phyloP scores from a whole-genome alignment of 2,113 vertebrate genomes.

The Semicossyphus pulcher region DNA sequence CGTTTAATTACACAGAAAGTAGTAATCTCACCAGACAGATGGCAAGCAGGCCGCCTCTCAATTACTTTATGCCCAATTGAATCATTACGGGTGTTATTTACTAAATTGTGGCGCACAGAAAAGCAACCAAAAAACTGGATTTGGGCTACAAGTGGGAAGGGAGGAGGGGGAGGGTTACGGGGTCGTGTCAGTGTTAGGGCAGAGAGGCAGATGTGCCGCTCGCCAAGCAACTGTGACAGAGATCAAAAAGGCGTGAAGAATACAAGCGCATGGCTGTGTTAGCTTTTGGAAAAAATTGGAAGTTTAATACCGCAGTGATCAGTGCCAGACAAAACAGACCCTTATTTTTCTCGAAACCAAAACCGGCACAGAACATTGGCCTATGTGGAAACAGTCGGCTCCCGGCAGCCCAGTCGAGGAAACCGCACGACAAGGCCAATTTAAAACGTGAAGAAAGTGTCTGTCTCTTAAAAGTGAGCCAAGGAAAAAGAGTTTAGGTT shows the following conservation, averaged over 20 bases:
- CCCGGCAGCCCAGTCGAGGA: slow-evolving; percentile 73
- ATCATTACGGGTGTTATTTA: slow-evolving; percentile 84
- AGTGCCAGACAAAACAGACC: slow-evolving; percentile 71
- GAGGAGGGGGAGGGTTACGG: slow-evolving; percentile 18
- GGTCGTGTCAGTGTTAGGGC: slow-evolving; percentile 43
- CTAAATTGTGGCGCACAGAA: slow-evolving; percentile 68
- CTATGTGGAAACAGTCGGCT: slow-evolving; percentile 72
- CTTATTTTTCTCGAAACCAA: slow-evolving; percentile 68
- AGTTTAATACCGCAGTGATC: slow-evolving; percentile 68
- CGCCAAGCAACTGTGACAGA: slow-evolving; percentile 75
- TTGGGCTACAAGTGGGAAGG: slow-evolving; percentile 49
- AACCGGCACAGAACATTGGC: slow-evolving; percentile 65
- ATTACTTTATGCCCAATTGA: slow-evolving; percentile 81
- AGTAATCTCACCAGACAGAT: slow-evolving; percentile 84
- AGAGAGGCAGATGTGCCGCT: slow-evolving; percentile 71
- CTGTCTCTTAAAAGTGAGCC: slow-evolving; percentile 73
- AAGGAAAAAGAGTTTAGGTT: slow-evolving; percentile 65
- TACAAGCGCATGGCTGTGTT: slow-evolving; percentile 57
- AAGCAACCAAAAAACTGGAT: slow-evolving; percentile 64
- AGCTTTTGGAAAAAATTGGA: slow-evolving; percentile 58
- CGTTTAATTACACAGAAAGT: slow-evolving; percentile 86
- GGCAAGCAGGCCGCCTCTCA: slow-evolving; percentile 79
- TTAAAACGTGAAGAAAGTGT: slow-evolving; percentile 78
- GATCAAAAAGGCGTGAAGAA: slow-evolving; percentile 79
- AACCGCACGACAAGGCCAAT: slow-evolving; percentile 82